Base-by-base conservation (phyloP, 2,113 vertebrate species). In the Synchiropus splendidus region DNA sequence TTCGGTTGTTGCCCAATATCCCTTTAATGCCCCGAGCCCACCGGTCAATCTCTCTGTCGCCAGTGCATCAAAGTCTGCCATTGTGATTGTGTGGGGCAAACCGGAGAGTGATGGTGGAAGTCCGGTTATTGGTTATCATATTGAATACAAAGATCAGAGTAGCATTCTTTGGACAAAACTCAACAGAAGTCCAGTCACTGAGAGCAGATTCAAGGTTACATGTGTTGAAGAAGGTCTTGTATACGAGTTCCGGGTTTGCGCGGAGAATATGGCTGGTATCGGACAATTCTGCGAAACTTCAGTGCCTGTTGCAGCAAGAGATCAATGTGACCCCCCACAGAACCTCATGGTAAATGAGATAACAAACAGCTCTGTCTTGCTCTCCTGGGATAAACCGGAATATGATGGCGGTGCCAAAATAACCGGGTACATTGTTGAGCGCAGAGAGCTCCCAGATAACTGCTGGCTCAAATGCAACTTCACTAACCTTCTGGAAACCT, bases 401-500 rank as follows among this genome's bases (percentile, higher is more conserved):
- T 95, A 91, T 30, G 92, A 98, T 49, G 95, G 95, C 60, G 95
- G 95, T 43, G 92, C 94, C 72, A 98, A 92, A 77, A 88, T 99
- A 71, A 99, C 88, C 18, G 91, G 92, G 32, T 99, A 97, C 52
- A 86, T 95, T 61, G 85, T 98, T 71, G 95, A 99, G 69, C 83
- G 85, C 6, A 89, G 84, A 79, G 91, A 97, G 52, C 32, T 94
- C 11, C 93, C 93, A 62, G 89, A 96, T n/a, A 90, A 87, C 27
- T 89, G 91, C 47, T 99, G 95, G 95, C 81, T 98, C 14, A 99
- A 99, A 58, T 97, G 92, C 69, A 99, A 97, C 72, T 99, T 91
- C 68, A 92, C 89, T 36, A 97, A 90, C 38, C 66, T 99, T 36
- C 85, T 87, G 74, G 93, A 97, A 77, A 98, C 90, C 30, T 97